A percentile compares a stretch with the other conserved stretches of the same genome.
Conservation (phyloP, 2,113 vertebrate genomes). For the Raphicerus campestris region DNA sequence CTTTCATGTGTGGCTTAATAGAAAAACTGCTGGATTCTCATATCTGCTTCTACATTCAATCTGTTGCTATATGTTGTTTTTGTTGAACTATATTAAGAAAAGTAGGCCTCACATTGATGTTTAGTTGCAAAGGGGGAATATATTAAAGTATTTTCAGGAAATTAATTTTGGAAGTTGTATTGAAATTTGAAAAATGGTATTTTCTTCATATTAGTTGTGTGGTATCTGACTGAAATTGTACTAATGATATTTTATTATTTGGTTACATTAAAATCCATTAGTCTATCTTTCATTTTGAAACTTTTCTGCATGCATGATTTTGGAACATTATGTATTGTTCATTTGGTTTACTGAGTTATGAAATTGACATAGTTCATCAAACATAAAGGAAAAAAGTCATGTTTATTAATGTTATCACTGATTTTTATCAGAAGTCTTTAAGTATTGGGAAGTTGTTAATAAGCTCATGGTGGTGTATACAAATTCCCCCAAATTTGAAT, state of each 20-base stretch:
- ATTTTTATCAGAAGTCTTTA: constrained; percentile 1
- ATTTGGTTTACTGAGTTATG: neutral
- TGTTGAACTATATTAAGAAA: neutral
- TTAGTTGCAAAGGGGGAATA: neutral
- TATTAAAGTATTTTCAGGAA: neutral
- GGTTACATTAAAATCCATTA: neutral
- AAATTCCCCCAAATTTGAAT: neutral
- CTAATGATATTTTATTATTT: neutral
- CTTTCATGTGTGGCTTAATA: neutral
- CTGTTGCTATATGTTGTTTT: neutral
- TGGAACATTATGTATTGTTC: neutral
- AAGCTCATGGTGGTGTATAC: neutral
- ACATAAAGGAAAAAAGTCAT: neutral
- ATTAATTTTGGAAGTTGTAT: neutral
- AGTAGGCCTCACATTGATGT: neutral
- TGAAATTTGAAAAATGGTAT: constrained; percentile 2
- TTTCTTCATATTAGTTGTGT: neutral
- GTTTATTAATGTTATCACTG: neutral
- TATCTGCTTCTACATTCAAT: neutral
- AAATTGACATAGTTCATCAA: neutral
- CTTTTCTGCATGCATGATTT: neutral
- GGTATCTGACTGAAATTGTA: neutral
- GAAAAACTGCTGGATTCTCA: neutral
- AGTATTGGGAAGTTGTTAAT: neutral
- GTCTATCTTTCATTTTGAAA: neutral